Percentiles rank a stretch among this genome's conserved stretches.
phyloP scores from a whole-genome alignment of 1,140 invertebrate species.

The Grapholita molesta region DNA sequence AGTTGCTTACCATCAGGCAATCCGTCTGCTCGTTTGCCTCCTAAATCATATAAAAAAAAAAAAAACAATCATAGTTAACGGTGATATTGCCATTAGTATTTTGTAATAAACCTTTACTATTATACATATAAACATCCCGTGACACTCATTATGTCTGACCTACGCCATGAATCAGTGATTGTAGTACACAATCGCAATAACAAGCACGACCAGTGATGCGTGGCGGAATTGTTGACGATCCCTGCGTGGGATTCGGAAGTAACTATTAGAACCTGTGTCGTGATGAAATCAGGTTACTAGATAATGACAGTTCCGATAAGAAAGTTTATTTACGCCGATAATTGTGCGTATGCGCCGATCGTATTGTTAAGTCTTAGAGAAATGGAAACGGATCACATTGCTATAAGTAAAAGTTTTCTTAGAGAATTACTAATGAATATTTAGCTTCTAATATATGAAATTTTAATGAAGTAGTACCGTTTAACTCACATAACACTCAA shows the following conservation, averaged over 20 bases:
- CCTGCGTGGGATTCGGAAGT: constrained; percentile 41
- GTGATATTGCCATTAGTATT: neutral
- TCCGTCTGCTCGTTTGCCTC: no score
- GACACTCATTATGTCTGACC: neutral
- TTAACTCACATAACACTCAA: no score
- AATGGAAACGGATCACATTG: no score
- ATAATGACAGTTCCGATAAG: neutral
- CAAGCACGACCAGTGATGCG: neutral
- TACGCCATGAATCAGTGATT: neutral
- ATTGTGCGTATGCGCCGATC: neutral
- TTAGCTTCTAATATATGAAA: no score
- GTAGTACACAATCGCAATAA: neutral
- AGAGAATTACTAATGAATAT: no score
- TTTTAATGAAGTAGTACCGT: no score
- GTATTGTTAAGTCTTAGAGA: neutral
- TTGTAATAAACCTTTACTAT: neutral
- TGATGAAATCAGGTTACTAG: neutral
- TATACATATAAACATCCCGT: neutral
- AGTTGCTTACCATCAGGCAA: no score
- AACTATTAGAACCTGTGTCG: neutral
- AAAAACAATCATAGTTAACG: no score
- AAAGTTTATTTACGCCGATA: neutral
- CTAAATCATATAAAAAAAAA: no score
- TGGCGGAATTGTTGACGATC: constrained; percentile 5
- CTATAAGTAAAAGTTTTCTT: no score